Percentiles rank a stretch among this genome's conserved stretches.
Evolutionary conservation across 1,140 invertebrate species (phyloP).

Genomic region (Dendroctonus valens): DNA sequence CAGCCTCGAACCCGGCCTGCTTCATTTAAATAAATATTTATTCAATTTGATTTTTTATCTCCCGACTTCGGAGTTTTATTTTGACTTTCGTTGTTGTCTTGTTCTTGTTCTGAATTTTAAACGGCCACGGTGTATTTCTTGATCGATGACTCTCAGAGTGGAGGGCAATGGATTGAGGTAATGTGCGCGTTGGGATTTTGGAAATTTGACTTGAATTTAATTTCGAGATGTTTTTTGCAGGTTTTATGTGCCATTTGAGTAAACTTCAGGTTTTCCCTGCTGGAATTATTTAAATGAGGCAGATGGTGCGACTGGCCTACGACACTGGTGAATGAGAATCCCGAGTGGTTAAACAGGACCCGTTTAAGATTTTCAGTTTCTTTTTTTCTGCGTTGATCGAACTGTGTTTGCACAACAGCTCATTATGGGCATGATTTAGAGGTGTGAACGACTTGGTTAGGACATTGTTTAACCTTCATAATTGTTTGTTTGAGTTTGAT

Average conservation of each 20-base stretch:
- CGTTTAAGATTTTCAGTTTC: constrained; percentile 8
- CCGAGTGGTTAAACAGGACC: too few relatives aligned
- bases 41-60: constrained; percentile 24
- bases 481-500: constrained; percentile 22
- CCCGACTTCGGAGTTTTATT: constrained; percentile 11
- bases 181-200: too few relatives aligned
- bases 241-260: too few relatives aligned
- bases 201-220: too few relatives aligned
- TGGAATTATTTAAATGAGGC: too few relatives aligned
- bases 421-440: constrained; percentile 26
- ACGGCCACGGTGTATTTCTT: not conserved
- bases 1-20: not conserved
- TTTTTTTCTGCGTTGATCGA: constrained; percentile 20
- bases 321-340: too few relatives aligned
- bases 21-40: constrained; percentile 31
- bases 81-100: constrained; percentile 11
- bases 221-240: too few relatives aligned
- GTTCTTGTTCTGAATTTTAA: constrained; percentile 13
- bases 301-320: too few relatives aligned
- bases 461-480: constrained; percentile 21
- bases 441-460: constrained; percentile 23
- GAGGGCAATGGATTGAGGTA: too few relatives aligned
- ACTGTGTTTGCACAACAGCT: constrained; percentile 25
- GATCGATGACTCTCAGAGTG: not conserved
- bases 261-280: too few relatives aligned